These are phyloP conservation scores for Cremastinae sp. DNA, from an alignment of 2,888 invertebrate species.

Conservation along the genomic window DNA sequence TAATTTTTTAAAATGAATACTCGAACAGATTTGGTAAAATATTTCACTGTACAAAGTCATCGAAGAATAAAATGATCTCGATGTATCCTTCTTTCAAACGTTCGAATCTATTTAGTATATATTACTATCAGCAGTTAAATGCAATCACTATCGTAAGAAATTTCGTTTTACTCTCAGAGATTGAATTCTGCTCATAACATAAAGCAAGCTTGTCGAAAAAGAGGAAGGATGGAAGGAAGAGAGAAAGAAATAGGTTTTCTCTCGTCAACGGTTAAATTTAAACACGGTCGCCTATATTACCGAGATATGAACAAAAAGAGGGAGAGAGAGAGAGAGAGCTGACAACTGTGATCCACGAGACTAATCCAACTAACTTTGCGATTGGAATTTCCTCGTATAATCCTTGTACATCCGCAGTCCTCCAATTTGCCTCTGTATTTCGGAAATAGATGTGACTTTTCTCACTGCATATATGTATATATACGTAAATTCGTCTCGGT, in stretches of 20 bases:
- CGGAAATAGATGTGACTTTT: conserved; percentile 43
- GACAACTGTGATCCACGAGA: conserved; percentile 56
- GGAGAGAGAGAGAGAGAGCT: too few species aligned
- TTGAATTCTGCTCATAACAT: conserved; percentile 29
- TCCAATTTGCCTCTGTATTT: conserved; percentile 38
- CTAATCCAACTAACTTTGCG: conserved; percentile 64
- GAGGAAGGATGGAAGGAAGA: too few species aligned
- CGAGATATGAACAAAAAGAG: too few species aligned
- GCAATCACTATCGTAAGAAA: conserved; percentile 46
- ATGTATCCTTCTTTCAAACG: conserved; percentile 11
- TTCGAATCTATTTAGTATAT: conserved; percentile 19
- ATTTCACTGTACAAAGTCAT: too few species aligned
- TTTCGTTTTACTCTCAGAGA: conserved; percentile 35
- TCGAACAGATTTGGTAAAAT: too few species aligned
- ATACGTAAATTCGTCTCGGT: conserved; percentile 1
- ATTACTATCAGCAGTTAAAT: conserved; percentile 27
- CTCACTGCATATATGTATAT: conserved; percentile 4
- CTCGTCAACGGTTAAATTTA: conserved; percentile 32
- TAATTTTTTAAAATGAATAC: too few species aligned
- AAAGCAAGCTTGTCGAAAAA: not conserved
- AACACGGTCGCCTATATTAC: conserved; percentile 14
- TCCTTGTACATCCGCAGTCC: conserved; percentile 23
- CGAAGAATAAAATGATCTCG: not conserved
- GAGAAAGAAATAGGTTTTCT: conserved; percentile 7
- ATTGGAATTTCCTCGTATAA: conserved; percentile 61